Base-by-base conservation (phyloP, 2,113 vertebrate genomes). In the Chionomys nivalis region DNA sequence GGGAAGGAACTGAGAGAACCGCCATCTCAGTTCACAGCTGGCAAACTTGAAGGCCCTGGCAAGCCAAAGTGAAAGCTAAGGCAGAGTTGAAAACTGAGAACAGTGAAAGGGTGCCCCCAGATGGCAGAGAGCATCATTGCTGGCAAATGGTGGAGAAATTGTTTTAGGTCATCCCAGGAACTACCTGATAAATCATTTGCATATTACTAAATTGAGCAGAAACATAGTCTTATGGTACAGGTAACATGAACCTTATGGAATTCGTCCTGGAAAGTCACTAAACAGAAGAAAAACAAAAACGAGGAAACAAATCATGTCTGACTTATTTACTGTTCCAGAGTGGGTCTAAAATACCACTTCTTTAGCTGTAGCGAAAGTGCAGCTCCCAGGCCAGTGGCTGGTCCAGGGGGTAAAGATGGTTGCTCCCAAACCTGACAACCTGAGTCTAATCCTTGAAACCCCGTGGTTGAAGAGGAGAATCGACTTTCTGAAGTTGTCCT, bases 271-370 rank as follows among this genome's bases (percentile, higher is more conserved):
- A 42, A 85, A 23, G 19, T 63, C 26, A 65, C 58, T 24, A 65
- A 42, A 44, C 13, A 42, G 42, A 65, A 44, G 58, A 31, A 44
- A 63, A 83, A 63, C 55, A 83, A 83, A 63, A 61, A 28, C 17
- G 81, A 83, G n/a, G 24, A 83, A 63, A 63, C 23, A 63, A 83
- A 33, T 81, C 68, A 87, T 42, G 24, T 39, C 52, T 5, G 73
- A 81, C 44, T 96, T 94, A 33, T 81, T 31, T 91, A 94, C 24
- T 61, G 19, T 76, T 89, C 42, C 9, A 94, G 47, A 88, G 28
- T 85, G 65, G 13, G n/a, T n/a, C 26, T 85, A 42, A 7, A 28
- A 28, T 19, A 92, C 90, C 36, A 91, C 83, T 96, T 96, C 70
- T 94, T 72, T 91, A 89, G 78, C 13, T n/a, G 81, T 78, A 28